Conservation (phyloP, 2,797 vertebrate genomes). For the Threskiornis aethiopicus region DNA sequence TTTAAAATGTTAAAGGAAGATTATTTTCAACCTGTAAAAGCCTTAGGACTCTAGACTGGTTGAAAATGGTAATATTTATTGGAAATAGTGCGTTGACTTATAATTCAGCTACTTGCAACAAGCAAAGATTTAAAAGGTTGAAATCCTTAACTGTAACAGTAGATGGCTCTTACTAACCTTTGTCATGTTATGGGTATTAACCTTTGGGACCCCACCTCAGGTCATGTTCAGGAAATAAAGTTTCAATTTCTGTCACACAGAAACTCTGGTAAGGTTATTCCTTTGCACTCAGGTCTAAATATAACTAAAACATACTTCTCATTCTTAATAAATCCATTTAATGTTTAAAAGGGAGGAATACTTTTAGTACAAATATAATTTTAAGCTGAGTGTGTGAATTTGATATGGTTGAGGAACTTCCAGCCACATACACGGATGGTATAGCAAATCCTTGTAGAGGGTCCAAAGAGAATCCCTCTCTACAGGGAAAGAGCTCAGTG, state of each 20-base stretch:
- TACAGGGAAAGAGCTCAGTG: neutral
- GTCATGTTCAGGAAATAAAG: neutral
- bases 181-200: neutral
- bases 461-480: neutral
- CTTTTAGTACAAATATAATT: neutral
- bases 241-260: neutral
- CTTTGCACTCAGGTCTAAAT: neutral
- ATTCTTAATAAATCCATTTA: neutral
- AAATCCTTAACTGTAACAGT: neutral
- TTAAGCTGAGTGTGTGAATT: neutral
- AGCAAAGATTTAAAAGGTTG: neutral
- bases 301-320: neutral
- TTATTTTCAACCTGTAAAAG: neutral
- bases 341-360: neutral
- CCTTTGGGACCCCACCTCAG: neutral
- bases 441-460: neutral
- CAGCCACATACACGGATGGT: neutral
- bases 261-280: slow-evolving; percentile 2
- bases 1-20: neutral
- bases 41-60: neutral
- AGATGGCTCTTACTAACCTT: neutral
- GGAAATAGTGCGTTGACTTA: neutral
- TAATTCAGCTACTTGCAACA: neutral
- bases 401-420: neutral
- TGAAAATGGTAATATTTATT: neutral